phyloP scores from a whole-genome alignment of 2,113 vertebrate species.

The Gorsachius goisagi region DNA sequence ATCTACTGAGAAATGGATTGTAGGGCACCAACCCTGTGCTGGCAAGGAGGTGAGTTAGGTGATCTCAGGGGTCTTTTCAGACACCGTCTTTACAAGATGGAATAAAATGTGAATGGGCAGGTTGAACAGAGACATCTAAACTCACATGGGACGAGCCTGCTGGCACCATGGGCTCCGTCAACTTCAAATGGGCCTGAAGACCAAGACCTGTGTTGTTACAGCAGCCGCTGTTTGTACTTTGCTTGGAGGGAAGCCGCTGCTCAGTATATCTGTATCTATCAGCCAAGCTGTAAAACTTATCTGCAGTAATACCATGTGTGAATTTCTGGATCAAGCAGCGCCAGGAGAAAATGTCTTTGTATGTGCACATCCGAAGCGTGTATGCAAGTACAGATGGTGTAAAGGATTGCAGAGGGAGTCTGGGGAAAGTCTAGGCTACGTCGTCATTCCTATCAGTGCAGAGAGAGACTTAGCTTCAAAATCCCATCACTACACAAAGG shows the following conservation, averaged over 20 bases:
- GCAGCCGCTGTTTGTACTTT: background rate
- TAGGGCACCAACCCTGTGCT: background rate
- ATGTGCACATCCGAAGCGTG: background rate
- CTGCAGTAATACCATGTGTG: background rate
- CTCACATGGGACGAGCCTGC: background rate
- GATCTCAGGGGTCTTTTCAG: background rate
- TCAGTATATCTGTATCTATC: background rate
- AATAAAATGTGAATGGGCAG: background rate
- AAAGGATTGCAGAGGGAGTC: background rate
- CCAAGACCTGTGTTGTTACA: background rate
- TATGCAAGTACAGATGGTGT: background rate
- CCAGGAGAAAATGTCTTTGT: background rate
- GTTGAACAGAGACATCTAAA: background rate
- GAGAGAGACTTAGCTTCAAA: background rate
- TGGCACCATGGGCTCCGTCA: background rate
- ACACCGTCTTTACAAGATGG: background rate
- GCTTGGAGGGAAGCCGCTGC: background rate
- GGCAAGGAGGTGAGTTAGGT: background rate
- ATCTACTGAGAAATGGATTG: background rate
- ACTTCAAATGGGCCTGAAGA: background rate
- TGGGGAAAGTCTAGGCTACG: background rate
- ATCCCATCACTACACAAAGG: background rate
- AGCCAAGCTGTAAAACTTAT: background rate
- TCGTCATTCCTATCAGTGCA: background rate
- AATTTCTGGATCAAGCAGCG: background rate